phyloP scores from a whole-genome alignment of 2,888 invertebrate genomes.

The Cosmia pyralina region DNA sequence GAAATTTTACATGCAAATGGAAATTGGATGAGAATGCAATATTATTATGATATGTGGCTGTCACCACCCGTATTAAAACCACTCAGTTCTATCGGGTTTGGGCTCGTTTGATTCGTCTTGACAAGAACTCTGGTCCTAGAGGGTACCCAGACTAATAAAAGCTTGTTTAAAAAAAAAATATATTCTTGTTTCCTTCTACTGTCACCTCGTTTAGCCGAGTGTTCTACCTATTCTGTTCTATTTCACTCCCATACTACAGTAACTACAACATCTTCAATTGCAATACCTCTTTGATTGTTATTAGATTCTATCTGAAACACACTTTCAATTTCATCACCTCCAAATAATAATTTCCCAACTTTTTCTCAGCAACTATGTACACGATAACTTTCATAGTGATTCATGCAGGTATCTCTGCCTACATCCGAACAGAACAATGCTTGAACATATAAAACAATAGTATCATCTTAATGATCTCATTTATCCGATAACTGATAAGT shows the following conservation, averaged over 20 bases:
- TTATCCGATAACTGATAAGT: constrained; percentile 55
- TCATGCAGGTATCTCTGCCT: constrained; percentile 16
- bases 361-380: constrained; percentile 26
- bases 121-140: too few species aligned
- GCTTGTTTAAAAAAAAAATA: too few species aligned
- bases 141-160: too few species aligned
- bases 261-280: not conserved
- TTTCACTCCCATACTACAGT: not conserved
- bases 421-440: constrained; percentile 46
- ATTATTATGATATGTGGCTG: too few species aligned
- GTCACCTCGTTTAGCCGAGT: not conserved
- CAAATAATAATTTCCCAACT: constrained; percentile 19
- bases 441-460: constrained; percentile 60
- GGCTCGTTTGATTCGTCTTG: too few species aligned
- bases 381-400: constrained; percentile 29
- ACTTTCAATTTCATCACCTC: constrained; percentile 32
- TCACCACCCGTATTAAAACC: too few species aligned
- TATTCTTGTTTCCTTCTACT: not conserved
- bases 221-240: not conserved
- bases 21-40: too few species aligned
- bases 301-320: not conserved
- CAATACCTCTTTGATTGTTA: not conserved
- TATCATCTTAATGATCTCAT: constrained; percentile 64
- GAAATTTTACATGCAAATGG: too few species aligned
- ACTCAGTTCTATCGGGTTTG: too few species aligned